Conservation (phyloP, 2,113 vertebrate species). For the Rousettus leschenaultii region DNA sequence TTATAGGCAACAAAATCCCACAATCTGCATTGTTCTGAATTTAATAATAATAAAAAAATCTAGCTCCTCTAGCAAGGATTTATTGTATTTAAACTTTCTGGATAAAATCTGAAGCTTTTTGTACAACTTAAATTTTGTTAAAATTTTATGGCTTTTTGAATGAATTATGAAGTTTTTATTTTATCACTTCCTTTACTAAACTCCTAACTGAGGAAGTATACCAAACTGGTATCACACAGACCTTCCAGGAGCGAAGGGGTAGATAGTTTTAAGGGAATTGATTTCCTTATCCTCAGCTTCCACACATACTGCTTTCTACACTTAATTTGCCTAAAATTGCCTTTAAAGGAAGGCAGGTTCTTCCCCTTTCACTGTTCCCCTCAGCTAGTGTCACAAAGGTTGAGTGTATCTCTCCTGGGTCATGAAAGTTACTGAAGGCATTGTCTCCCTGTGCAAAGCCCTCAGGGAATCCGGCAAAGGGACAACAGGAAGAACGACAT, state of each 20-base stretch:
- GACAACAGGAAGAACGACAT: fast-evolving
- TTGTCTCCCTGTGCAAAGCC: neutral
- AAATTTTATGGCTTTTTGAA: neutral
- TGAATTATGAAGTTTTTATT: neutral
- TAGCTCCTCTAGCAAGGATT: neutral
- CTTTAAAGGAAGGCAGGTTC: neutral
- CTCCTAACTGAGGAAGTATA: neutral
- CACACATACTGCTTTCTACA: neutral
- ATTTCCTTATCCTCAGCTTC: neutral
- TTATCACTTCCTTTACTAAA: neutral
- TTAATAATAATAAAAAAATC: neutral
- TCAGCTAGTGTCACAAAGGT: neutral
- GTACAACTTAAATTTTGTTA: neutral
- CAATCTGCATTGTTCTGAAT: neutral
- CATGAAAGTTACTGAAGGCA: too few species aligned
- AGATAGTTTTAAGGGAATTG: neutral
- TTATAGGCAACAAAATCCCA: neutral
- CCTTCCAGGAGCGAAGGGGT: neutral
- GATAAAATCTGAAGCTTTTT: conserved; percentile 20
- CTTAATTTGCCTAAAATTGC: neutral
- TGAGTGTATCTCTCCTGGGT: too few species aligned
- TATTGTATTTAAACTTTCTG: neutral
- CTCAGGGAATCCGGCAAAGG: neutral
- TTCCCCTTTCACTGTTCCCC: neutral
- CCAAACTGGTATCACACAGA: neutral